These are phyloP conservation scores for Labeo catla DNA, from an alignment of 2,113 vertebrate species.

Conservation along the genomic window DNA sequence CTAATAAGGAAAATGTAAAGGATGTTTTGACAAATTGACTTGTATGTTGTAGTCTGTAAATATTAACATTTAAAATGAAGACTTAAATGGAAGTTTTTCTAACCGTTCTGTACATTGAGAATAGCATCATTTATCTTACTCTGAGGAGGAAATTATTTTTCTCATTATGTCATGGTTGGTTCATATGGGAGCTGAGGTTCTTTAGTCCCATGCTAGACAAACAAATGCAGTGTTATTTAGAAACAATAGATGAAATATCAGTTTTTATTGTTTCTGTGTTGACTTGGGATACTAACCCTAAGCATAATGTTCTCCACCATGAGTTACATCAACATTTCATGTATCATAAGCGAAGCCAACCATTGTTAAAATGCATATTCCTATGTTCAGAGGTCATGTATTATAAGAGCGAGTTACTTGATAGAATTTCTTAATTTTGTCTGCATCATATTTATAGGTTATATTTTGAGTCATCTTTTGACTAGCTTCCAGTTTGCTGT, in stretches of 20 bases:
- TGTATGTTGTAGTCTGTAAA: slow-evolving; percentile 65
- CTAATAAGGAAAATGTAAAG: slow-evolving; percentile 56
- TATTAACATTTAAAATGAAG: slow-evolving; percentile 68
- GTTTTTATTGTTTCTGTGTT: slow-evolving; percentile 48
- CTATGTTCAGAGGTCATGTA: slow-evolving; percentile 9
- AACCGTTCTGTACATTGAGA: slow-evolving; percentile 67
- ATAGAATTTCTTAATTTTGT: slow-evolving; percentile 22
- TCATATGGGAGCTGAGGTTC: slow-evolving; percentile 65
- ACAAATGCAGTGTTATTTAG: slow-evolving; percentile 65
- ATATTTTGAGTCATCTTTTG: slow-evolving; percentile 36
- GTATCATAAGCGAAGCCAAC: slow-evolving; percentile 56
- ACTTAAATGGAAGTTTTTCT: slow-evolving; percentile 57
- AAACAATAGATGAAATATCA: slow-evolving; percentile 67
- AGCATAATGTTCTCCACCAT: slow-evolving; percentile 24
- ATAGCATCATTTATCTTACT: slow-evolving; percentile 61
- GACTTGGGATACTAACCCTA: slow-evolving; percentile 16
- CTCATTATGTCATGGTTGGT: slow-evolving; percentile 63
- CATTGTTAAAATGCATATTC: slow-evolving; percentile 49
- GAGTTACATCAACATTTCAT: slow-evolving; percentile 33
- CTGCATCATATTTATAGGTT: slow-evolving; percentile 27
- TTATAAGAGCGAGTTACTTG: slow-evolving; percentile 37
- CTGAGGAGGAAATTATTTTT: slow-evolving; percentile 56
- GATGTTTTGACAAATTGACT: slow-evolving; percentile 32
- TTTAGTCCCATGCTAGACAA: slow-evolving; percentile 55
- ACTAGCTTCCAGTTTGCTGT: slow-evolving; percentile 41